These are phyloP conservation scores for Oncorhynchus kisutch DNA, from an alignment of 2,113 vertebrate species.

Conservation along the genomic window DNA sequence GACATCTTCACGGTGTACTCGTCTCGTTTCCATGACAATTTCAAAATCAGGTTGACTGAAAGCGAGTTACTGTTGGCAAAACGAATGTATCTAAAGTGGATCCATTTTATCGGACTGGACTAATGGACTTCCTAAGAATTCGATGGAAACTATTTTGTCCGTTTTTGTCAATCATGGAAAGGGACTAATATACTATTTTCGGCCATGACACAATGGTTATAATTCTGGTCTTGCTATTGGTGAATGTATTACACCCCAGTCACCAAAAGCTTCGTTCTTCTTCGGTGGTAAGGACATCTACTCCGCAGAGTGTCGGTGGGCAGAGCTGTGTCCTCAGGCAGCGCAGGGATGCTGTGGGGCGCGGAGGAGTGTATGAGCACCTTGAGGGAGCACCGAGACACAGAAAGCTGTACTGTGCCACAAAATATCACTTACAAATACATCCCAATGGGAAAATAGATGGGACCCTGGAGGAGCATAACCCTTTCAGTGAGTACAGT, in stretches of 20 bases:
- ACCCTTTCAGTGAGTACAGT: conserved; percentile 80
- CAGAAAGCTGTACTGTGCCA: conserved; percentile 83
- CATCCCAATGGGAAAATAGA: conserved; percentile 79
- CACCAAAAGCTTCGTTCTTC: conserved; percentile 50
- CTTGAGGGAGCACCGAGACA: conserved; percentile 81
- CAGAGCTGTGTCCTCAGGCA: conserved; percentile 46
- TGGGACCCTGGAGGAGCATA: conserved; percentile 80
- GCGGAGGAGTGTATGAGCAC: conserved; percentile 82
- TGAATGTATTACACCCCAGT: conserved; percentile 67
- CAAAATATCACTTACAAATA: conserved; percentile 83
- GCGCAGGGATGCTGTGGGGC: conserved; percentile 78
- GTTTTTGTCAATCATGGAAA: background rate
- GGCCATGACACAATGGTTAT: conserved; percentile 78
- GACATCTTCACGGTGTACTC: background rate
- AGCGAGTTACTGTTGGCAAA: no score
- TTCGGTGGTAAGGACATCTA: conserved; percentile 25
- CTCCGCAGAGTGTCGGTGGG: conserved; percentile 33
- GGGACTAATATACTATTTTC: conserved; percentile 62
- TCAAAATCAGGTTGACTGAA: background rate
- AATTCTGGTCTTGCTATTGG: conserved; percentile 73
- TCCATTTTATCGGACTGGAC: background rate
- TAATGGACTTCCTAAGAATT: background rate
- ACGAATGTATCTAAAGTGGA: no score
- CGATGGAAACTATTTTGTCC: background rate
- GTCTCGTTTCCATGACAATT: background rate